Evolutionary conservation across 2,113 vertebrate genomes (phyloP), one percentile per base, ranked within the genome.

Genomic region (Galbula dea): DNA sequence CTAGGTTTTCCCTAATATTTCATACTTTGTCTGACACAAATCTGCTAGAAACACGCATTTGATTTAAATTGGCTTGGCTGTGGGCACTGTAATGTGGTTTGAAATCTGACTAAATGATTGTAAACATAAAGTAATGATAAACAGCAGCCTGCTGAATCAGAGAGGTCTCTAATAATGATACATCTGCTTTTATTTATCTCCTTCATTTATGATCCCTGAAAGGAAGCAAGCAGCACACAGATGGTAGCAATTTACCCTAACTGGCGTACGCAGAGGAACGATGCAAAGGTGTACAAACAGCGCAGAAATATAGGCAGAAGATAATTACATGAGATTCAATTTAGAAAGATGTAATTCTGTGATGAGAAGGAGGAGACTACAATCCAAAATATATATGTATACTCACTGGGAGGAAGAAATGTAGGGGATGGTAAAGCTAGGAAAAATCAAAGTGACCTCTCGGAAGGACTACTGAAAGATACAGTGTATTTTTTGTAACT

Each of bases 121-220:
- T 80, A 91, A 95, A 88, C 55, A 93, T 10, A 62, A 13, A 52
- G 48, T 65, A 91, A 92, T 15, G 29, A 92, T 86, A 81, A 95
- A 88, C 30, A 86, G 84, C 23, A 79, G 26, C 36, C 55, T 51
- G 62, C 2, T 54, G 52, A 79, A 90, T 24, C 69, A 72, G 76
- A 80, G 88, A 90, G 58, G 52, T 93, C 46, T 71, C 58, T 84
- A 59, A 57, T 80, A 81, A 75, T 54, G 34, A 76, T 46, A 69
- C 71, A 87, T 84, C 83, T 94, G 86, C 12, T 87, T 21, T 16
- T 88, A 14, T 88, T 95, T 84, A 91, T 63, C 46, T 46, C 72
- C 61, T 83, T 73, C 29, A 46, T 68, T 93, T 78, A 34, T 46
- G 43, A 82, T 36, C 39, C 76, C 54, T 43, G 54, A 73, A 86